phyloP scores from a whole-genome alignment of 2,888 invertebrate species.

The Piscicola geometra region DNA sequence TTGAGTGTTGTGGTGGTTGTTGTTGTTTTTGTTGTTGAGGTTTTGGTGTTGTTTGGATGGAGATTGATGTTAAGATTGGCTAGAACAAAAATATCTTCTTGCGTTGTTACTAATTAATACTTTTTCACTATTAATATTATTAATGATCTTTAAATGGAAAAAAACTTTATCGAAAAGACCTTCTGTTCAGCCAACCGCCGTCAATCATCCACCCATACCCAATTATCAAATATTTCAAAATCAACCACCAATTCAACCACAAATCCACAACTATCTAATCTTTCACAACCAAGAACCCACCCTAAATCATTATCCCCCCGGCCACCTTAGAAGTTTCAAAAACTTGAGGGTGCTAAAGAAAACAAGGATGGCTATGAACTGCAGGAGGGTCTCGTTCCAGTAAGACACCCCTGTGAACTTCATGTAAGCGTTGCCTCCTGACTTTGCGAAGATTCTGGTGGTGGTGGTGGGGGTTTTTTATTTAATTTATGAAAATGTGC shows the following conservation, averaged over 20 bases:
- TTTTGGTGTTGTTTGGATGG: no score
- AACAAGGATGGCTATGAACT: constrained; percentile 51
- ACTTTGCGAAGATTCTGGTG: constrained; percentile 54
- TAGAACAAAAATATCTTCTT: no score
- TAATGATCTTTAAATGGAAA: background rate
- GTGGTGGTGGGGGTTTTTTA: constrained; percentile 50
- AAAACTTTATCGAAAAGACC: background rate
- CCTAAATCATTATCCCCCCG: background rate
- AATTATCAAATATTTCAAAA: no score
- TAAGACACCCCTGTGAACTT: constrained; percentile 54
- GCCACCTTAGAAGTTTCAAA: constrained; percentile 54
- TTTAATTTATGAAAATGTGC: no score
- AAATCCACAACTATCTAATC: no score
- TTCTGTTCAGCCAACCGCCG: background rate
- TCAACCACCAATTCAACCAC: background rate
- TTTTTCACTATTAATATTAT: background rate
- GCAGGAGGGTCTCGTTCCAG: constrained; percentile 58
- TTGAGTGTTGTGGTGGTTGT: no score
- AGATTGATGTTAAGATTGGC: no score
- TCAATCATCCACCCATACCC: background rate
- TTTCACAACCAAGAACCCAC: no score
- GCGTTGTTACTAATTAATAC: no score
- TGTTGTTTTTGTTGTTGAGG: no score
- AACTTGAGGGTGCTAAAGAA: constrained; percentile 59
- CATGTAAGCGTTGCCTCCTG: constrained; percentile 53